A percentile compares a stretch with the other conserved stretches of the same genome.
These are phyloP conservation scores for Germaria angustata DNA, from an alignment of 2,888 invertebrate species.

Conservation along the genomic window DNA sequence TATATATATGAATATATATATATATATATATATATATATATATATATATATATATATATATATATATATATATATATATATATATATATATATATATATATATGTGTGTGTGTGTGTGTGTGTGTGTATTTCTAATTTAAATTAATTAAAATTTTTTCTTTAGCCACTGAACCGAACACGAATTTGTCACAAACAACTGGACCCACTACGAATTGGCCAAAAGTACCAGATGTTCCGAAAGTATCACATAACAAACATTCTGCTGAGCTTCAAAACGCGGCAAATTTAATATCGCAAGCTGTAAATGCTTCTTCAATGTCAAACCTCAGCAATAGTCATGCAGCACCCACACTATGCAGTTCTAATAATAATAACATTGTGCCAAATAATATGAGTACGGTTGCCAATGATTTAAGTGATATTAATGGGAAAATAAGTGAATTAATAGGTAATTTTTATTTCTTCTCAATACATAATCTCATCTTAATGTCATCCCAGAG, in stretches of 20 bases:
- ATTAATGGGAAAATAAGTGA: constrained; percentile 76
- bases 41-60: too few species aligned
- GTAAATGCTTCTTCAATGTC: constrained; percentile 70
- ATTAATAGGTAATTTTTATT: constrained; percentile 73
- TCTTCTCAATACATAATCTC: not conserved
- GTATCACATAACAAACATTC: constrained; percentile 74
- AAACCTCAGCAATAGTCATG: constrained; percentile 62
- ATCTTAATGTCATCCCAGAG: too few species aligned
- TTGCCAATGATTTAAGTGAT: constrained; percentile 69
- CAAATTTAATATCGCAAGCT: constrained; percentile 77
- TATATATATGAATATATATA: too few species aligned
- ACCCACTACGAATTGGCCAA: constrained; percentile 71
- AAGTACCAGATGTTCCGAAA: constrained; percentile 74
- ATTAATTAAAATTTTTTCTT: constrained; percentile 5
- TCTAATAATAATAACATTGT: constrained; percentile 41
- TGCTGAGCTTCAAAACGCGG: constrained; percentile 77
- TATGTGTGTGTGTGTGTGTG: too few species aligned
- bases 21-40: too few species aligned
- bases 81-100: too few species aligned
- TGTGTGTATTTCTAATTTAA: too few species aligned
- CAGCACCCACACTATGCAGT: constrained; percentile 60
- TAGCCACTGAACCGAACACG: constrained; percentile 65
- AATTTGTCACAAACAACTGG: constrained; percentile 54
- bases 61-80: too few species aligned
- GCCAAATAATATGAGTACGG: constrained; percentile 40